Percentiles rank a stretch among this genome's conserved stretches.
These are phyloP conservation scores for Thoracochromis brauschi DNA, from an alignment of 2,113 vertebrate genomes.

Conservation along the genomic window DNA sequence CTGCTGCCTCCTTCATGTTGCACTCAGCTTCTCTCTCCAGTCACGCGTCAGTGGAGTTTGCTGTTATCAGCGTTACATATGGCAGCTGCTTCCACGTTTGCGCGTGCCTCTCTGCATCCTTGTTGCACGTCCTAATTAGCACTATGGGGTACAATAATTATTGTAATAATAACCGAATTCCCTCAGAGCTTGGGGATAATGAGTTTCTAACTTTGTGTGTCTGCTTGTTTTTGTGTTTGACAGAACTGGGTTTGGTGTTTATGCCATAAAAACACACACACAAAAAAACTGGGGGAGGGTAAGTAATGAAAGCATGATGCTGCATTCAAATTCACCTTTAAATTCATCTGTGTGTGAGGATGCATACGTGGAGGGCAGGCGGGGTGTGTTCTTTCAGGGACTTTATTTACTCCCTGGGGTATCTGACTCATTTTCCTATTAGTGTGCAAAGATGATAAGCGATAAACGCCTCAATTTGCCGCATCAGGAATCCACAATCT, in stretches of 20 bases:
- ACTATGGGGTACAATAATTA: conserved; percentile 20
- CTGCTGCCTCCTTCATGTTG: not conserved
- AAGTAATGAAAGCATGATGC: not conserved
- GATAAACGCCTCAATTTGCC: conserved; percentile 24
- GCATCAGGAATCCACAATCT: conserved; percentile 31
- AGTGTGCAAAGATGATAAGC: conserved; percentile 12
- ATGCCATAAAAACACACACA: not conserved
- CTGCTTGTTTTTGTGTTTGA: not conserved
- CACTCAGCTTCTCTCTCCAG: not conserved
- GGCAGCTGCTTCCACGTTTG: not conserved
- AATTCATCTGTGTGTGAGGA: not conserved
- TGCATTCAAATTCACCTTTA: not conserved
- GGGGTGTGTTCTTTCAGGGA: not conserved
- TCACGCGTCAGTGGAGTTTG: not conserved
- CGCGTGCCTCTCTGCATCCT: not conserved
- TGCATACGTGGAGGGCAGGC: not conserved
- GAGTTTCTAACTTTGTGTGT: conserved; percentile 16
- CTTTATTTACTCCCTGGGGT: not conserved
- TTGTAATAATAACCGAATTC: conserved; percentile 17
- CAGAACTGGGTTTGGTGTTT: not conserved
- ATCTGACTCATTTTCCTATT: conserved; percentile 15
- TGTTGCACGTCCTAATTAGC: conserved; percentile 20
- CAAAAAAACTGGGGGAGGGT: not conserved
- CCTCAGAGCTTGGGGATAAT: conserved; percentile 28
- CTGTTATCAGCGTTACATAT: not conserved